Evolutionary conservation across 1,140 invertebrate genomes (phyloP), one percentile per base, ranked within the genome.

Genomic region (Sitobion miscanthi): DNA sequence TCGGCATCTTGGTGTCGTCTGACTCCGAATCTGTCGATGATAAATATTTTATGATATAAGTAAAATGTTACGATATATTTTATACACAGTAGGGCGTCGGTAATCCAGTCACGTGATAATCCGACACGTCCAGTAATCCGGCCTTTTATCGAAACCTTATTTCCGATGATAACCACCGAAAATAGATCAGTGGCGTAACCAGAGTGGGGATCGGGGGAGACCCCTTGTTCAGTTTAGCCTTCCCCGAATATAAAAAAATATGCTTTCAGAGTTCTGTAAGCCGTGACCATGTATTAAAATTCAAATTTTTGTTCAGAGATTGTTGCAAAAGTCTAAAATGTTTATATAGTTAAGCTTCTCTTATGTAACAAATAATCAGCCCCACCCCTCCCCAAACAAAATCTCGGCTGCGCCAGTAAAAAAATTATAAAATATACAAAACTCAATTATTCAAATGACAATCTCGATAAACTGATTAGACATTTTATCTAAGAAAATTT

Each of bases 1-100:
- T 85, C 47, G 94, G 91, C 42, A 77, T 20, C 21, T 91, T 92
- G 5, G 30, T 45, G 7, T 93, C 91, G 49, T 93, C 91, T 23
- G 91, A 83, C 35, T 91, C 91, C 14, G 91, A 85, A 30, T 93
- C 91, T 83, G 45, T 30, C 3, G 11, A n/a, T n/a, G 30, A 14
- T 4, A 69, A 69, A 69, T 69, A 69, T 30, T 69, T 69, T 4
- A 69, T 14, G 2, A 69, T 14, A 69, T 69, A 30, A 69, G 11
- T 30, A 30, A 49, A 11, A 62, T 69, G 17, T 77, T 77, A 35
- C n/a, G n/a, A 77, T n/a, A 54, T 54, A 21, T 7, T 1, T 14
- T 69, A 69, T 17, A 14, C n/a, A 17, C 30, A 62, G 25, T 30
- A 30, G 57, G 4, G 62, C 30, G 52, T 54, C 21, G 14, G n/a